Conservation (phyloP, 1,140 invertebrate species). For the Drosophila guanche region DNA sequence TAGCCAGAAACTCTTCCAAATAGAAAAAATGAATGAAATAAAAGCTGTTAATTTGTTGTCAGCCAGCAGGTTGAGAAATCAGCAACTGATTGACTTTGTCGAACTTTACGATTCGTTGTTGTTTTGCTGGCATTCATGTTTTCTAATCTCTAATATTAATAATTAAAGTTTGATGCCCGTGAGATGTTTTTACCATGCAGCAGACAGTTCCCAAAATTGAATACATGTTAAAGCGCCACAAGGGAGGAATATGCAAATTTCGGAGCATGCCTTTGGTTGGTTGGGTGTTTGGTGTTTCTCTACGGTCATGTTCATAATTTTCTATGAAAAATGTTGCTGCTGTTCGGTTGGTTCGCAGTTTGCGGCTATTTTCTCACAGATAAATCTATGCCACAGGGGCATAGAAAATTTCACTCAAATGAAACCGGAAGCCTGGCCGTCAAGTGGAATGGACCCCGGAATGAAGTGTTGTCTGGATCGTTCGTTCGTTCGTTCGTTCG, state of each 20-base stretch:
- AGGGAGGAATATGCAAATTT: conserved; percentile 73
- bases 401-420: conserved; percentile 79
- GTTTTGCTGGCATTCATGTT: conserved; percentile 40
- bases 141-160: conserved; percentile 71
- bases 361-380: conserved; percentile 66
- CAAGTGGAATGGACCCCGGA: conserved; percentile 61
- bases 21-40: conserved; percentile 44
- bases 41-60: conserved; percentile 64
- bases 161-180: conserved; percentile 55
- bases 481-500: conserved; percentile 26
- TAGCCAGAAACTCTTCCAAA: conserved; percentile 7
- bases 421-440: conserved; percentile 72
- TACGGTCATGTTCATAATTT: conserved; percentile 63
- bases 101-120: conserved; percentile 35
- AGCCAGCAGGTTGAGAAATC: conserved; percentile 49
- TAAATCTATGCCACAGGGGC: conserved; percentile 69
- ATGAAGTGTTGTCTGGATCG: conserved; percentile 38
- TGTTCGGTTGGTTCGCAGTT: conserved; percentile 17
- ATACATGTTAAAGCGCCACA: conserved; percentile 56
- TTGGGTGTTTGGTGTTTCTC: conserved; percentile 33
- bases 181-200: conserved; percentile 8
- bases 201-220: conserved; percentile 14
- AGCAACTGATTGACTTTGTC: conserved; percentile 67
- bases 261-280: conserved; percentile 6
- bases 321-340: conserved; percentile 70